phyloP scores from a whole-genome alignment of 2,113 vertebrate genomes.

The Prietella phreatophila region DNA sequence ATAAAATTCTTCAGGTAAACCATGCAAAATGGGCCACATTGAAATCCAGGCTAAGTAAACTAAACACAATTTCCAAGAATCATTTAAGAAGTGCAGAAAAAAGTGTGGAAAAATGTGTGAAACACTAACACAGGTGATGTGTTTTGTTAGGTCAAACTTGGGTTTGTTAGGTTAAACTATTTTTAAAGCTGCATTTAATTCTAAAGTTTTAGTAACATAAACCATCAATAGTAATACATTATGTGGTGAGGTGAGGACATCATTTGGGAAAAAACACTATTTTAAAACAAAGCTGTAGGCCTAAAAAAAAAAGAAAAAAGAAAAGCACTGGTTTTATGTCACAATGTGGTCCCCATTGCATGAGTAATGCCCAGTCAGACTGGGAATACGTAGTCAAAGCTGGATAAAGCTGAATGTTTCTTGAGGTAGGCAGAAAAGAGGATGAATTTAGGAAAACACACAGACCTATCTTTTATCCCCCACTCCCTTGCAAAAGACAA shows the following conservation, averaged over 20 bases:
- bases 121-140: not conserved
- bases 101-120: conserved; percentile 5
- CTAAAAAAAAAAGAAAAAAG: not conserved
- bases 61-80: conserved; percentile 94
- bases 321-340: not conserved
- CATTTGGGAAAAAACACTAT: not conserved
- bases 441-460: conserved; percentile 67
- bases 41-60: conserved; percentile 98
- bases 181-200: not conserved
- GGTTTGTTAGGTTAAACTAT: not conserved
- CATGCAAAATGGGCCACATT: conserved; percentile 94
- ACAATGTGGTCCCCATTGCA: not conserved
- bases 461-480: conserved; percentile 76
- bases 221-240: not conserved
- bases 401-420: not conserved
- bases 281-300: not conserved
- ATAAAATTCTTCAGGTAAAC: conserved; percentile 74
- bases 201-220: not conserved
- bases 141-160: not conserved
- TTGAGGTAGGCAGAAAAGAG: conserved; percentile 27
- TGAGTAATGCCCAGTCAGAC: not conserved
- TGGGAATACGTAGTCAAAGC: not conserved
- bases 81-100: conserved; percentile 72
- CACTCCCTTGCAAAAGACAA: conserved; percentile 81
- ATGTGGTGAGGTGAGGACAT: not conserved